Percentiles rank a stretch among this genome's conserved stretches.
Conservation (phyloP, 1,140 invertebrate genomes). For the Ceratina calcarata region DNA sequence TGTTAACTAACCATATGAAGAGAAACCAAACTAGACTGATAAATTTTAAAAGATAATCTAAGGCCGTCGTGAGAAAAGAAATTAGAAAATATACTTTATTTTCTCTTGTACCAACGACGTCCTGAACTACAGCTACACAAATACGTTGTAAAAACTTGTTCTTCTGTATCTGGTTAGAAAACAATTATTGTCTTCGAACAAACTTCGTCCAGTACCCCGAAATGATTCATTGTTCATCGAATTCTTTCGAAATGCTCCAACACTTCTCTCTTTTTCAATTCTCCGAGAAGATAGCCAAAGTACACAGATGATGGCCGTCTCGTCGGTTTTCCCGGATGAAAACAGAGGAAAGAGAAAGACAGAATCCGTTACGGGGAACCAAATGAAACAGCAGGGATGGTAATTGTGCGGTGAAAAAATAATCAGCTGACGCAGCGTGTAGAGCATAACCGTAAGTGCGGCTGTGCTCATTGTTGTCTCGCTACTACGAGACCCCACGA, state of each 20-base stretch:
- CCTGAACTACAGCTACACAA: not conserved
- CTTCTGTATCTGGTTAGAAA: constrained; percentile 6
- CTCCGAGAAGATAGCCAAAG: constrained; percentile 19
- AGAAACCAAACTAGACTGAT: not conserved
- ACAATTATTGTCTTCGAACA: constrained; percentile 53
- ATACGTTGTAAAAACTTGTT: not conserved
- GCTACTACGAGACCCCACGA: constrained; percentile 34
- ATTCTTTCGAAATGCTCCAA: not conserved
- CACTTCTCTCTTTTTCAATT: constrained; percentile 10
- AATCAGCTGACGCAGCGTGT: constrained; percentile 66
- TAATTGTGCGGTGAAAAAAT: constrained; percentile 75
- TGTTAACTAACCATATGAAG: not conserved
- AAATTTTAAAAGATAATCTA: not conserved
- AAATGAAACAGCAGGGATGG: constrained; percentile 48
- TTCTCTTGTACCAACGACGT: not conserved
- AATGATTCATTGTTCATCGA: constrained; percentile 43
- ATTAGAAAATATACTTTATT: not conserved
- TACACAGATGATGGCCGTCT: not conserved
- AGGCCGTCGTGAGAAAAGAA: not conserved
- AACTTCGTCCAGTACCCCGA: constrained; percentile 53
- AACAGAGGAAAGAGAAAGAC: not conserved
- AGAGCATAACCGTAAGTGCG: constrained; percentile 60
- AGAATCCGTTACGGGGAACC: not conserved
- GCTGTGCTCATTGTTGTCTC: constrained; percentile 61
- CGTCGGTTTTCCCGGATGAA: constrained; percentile 4